Evolutionary conservation across 2,888 invertebrate species (phyloP).

Genomic region (Galeruca laticollis): DNA sequence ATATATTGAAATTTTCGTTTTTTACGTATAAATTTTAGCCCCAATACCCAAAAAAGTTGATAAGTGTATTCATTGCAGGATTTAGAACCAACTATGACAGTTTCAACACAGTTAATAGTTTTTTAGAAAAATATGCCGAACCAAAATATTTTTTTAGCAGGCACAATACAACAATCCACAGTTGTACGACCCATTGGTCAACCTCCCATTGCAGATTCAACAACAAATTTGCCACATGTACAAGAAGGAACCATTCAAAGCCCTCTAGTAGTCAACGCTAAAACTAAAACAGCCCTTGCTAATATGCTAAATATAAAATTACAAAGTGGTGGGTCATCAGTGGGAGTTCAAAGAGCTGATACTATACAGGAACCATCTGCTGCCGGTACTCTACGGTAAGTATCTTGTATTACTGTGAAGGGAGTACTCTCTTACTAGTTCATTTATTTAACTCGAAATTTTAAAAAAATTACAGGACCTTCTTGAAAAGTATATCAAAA

Average conservation of each 20-base stretch:
- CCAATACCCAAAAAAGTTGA: too few relatives aligned
- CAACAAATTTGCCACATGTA: conserved; percentile 50
- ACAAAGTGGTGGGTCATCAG: conserved; percentile 70
- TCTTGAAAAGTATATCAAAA: too few relatives aligned
- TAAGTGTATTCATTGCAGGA: too few relatives aligned
- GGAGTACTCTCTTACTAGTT: too few relatives aligned
- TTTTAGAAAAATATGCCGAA: too few relatives aligned
- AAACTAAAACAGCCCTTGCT: conserved; percentile 95
- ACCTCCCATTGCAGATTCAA: conserved; percentile 54
- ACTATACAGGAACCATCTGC: conserved; percentile 69
- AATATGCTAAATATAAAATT: conserved; percentile 91
- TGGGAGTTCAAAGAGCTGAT: conserved; percentile 67
- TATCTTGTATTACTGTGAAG: neutral
- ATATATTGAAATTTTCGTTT: too few relatives aligned
- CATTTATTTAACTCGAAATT: too few relatives aligned
- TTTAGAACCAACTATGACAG: too few relatives aligned
- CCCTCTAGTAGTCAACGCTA: conserved; percentile 75
- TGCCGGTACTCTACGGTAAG: conserved; percentile 74
- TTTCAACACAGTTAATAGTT: too few relatives aligned
- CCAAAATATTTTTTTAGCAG: conserved; percentile 10
- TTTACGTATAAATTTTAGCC: too few relatives aligned
- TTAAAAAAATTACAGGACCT: too few relatives aligned
- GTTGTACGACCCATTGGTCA: conserved; percentile 50
- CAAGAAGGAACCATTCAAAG: conserved; percentile 41
- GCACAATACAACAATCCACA: conserved; percentile 39